A percentile compares a stretch with the other conserved stretches of the same genome.
Conservation (phyloP, 2,797 vertebrate species). For the Malurus leucopterus region DNA sequence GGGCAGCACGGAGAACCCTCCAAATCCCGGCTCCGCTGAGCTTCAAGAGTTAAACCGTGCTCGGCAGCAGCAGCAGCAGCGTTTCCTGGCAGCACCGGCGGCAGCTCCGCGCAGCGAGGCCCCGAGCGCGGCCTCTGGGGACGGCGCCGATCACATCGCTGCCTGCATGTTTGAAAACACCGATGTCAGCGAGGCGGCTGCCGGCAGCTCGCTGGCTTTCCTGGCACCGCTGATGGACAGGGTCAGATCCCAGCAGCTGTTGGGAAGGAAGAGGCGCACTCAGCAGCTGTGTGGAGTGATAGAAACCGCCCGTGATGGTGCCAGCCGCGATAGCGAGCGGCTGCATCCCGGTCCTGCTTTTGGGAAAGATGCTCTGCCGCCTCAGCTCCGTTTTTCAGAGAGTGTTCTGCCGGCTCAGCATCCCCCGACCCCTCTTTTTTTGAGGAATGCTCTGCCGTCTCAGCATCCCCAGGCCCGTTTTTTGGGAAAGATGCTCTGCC, state of each 20-base stretch:
- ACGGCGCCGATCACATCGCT: conserved; percentile 65
- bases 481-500: background rate
- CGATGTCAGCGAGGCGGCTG: conserved; percentile 70
- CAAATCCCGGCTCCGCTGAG: background rate
- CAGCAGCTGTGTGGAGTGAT: conserved; percentile 53
- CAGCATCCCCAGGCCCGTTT: background rate
- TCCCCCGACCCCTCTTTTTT: background rate
- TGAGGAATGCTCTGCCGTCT: background rate
- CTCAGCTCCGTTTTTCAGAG: background rate
- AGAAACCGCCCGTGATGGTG: conserved; percentile 29
- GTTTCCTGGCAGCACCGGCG: conserved; percentile 20
- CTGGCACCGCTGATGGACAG: conserved; percentile 63
- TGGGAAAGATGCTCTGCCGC: background rate
- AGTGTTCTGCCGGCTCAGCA: background rate
- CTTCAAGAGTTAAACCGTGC: conserved; percentile 20
- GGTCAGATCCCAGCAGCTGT: conserved; percentile 73
- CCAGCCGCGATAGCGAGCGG: background rate
- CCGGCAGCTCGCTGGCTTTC: conserved; percentile 51
- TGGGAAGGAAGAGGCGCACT: conserved; percentile 39
- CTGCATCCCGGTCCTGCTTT: background rate
- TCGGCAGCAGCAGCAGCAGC: background rate
- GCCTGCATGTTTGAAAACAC: conserved; percentile 71
- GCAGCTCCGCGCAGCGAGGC: background rate
- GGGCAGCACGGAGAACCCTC: accelerated
- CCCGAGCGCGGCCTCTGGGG: conserved; percentile 61